Evolutionary conservation across 2,888 invertebrate genomes (phyloP).

Genomic region (Gerris lacustris): DNA sequence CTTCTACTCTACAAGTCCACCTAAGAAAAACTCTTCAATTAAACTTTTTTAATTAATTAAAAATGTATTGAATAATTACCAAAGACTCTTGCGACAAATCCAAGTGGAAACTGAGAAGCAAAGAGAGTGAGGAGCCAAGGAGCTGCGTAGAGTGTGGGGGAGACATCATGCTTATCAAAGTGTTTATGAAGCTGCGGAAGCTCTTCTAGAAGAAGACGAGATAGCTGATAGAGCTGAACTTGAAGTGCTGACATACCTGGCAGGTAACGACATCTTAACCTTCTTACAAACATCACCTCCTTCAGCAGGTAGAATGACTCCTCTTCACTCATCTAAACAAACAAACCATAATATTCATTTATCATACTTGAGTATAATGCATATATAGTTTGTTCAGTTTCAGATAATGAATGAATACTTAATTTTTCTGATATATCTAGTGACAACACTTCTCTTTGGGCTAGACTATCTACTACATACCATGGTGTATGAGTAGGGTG

Average conservation of each 20-base stretch:
- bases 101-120: constrained; percentile 91
- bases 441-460: too few species aligned
- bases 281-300: constrained; percentile 82
- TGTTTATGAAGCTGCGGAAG: constrained; percentile 76
- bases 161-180: constrained; percentile 76
- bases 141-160: constrained; percentile 88
- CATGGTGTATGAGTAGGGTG: too few species aligned
- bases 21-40: too few species aligned
- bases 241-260: constrained; percentile 84
- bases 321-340: constrained; percentile 74
- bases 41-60: too few species aligned
- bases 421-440: too few species aligned
- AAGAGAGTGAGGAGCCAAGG: constrained; percentile 94
- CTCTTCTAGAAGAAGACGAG: constrained; percentile 77
- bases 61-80: constrained; percentile 44
- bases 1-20: too few species aligned
- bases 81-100: constrained; percentile 87
- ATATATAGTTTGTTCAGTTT: not conserved
- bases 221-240: constrained; percentile 81
- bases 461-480: too few species aligned
- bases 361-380: not conserved
- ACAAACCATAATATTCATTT: not conserved
- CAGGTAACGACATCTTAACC: constrained; percentile 75
- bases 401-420: too few species aligned
- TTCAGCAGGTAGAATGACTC: constrained; percentile 76